Base-by-base conservation (phyloP, 2,113 vertebrate genomes). In the Camelus bactrianus region DNA sequence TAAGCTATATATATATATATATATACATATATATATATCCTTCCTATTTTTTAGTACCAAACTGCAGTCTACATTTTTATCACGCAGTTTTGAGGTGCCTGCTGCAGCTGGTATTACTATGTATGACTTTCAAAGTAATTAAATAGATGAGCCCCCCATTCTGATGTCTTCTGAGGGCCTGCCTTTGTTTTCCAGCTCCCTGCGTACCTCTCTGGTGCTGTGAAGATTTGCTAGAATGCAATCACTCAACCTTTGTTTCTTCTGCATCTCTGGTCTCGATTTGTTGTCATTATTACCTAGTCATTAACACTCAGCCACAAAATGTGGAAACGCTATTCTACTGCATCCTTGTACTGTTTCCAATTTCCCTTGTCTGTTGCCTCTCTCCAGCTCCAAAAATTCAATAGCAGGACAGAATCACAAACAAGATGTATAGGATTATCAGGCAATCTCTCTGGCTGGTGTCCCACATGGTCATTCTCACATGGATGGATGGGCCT, bases 401-500 rank as follows among this genome's bases (percentile, higher is more conserved):
- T 73, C n/a, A 67, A 9, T 2, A 64, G 28, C 32, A 62, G 16
- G 42, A 52, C 8, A 58, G 48, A 60, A 17, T 69, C 50, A 79
- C 42, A 38, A 58, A 35, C 0, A 12, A 62, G 52, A 38, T 22
- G 58, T 46, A 50, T 28, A 54, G n/a, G 32, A 50, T 26, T 22
- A 67, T 38, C 24, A 4, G 4, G 32, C 15, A 46, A 26, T 46
- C 2, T 35, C 84, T 69, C 54, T 28, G 48, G 6, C 56, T 56
- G 38, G 54, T 5, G 8, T 67, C n/a, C 9, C 5, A 19, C 3
- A 17, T 17, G 70, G n/a, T 20, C 10, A 2, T 35, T 30, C 54
- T 32, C 3, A 4, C 0, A 0, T 0, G 38, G 17, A 84, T 1
- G 72, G 32, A 84, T 1, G 72, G 32, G 75, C 20, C 60, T 70